phyloP scores from a whole-genome alignment of 2,113 vertebrate genomes.

The Gymnogyps californianus region DNA sequence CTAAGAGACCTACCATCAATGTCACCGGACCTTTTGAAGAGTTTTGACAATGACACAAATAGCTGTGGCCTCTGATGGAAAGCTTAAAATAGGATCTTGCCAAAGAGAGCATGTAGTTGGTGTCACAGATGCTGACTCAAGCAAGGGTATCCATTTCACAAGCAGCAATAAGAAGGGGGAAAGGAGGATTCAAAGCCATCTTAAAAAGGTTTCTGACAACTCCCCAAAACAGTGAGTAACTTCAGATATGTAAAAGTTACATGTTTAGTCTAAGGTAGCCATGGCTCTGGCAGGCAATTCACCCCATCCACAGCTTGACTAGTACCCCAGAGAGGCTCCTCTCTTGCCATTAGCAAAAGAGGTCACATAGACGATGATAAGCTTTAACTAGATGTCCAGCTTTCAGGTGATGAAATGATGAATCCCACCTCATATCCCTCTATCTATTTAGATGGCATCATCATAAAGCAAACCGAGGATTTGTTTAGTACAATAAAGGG shows the following conservation, averaged over 20 bases:
- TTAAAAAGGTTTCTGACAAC: not conserved
- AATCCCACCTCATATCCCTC: not conserved
- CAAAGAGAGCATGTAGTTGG: not conserved
- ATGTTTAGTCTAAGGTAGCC: not conserved
- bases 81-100: conserved; percentile 31
- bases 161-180: not conserved
- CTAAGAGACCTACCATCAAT: not conserved
- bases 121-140: conserved; percentile 22
- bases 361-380: not conserved
- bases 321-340: not conserved
- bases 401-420: not conserved
- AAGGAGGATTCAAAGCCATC: not conserved
- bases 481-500: not conserved
- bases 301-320: not conserved
- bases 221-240: not conserved
- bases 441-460: not conserved
- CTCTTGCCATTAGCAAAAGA: not conserved
- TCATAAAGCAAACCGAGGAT: not conserved
- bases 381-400: not conserved
- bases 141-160: not conserved
- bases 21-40: conserved; percentile 19
- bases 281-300: not conserved
- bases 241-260: not conserved
- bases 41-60: conserved; percentile 40
- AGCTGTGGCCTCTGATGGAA: not conserved